A percentile compares a stretch with the other conserved stretches of the same genome.
These are phyloP conservation scores for Anadara kagoshimensis DNA, from an alignment of 1,140 invertebrate species.

Conservation along the genomic window DNA sequence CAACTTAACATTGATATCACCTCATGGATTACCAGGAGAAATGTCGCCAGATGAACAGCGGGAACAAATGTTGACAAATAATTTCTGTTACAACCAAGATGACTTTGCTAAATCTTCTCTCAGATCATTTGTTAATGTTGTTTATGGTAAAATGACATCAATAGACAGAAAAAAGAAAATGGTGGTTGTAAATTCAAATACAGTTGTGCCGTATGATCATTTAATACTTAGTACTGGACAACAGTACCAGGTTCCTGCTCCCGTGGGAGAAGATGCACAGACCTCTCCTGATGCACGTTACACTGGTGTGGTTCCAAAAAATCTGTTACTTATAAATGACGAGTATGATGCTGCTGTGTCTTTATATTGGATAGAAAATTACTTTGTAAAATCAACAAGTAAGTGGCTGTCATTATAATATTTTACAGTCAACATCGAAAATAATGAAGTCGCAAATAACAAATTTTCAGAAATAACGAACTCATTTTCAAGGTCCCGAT, in stretches of 20 bases:
- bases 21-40: slow-evolving; percentile 79
- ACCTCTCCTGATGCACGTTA: slow-evolving; percentile 54
- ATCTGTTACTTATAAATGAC: slow-evolving; percentile 72
- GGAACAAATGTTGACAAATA: slow-evolving; percentile 61
- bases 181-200: slow-evolving; percentile 63
- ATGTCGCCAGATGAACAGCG: slow-evolving; percentile 63
- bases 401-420: slow-evolving; percentile 38
- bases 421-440: too few relatives aligned
- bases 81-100: slow-evolving; percentile 65
- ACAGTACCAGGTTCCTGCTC: slow-evolving; percentile 70
- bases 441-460: too few relatives aligned
- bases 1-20: slow-evolving; percentile 78
- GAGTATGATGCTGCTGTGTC: slow-evolving; percentile 67
- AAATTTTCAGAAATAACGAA: too few relatives aligned
- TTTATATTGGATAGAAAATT: slow-evolving; percentile 67
- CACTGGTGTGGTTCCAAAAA: slow-evolving; percentile 58
- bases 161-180: slow-evolving; percentile 72
- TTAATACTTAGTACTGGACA: slow-evolving; percentile 69
- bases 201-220: slow-evolving; percentile 72
- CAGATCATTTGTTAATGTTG: slow-evolving; percentile 70
- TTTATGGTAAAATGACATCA: slow-evolving; percentile 72
- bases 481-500: too few relatives aligned
- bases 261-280: slow-evolving; percentile 59
- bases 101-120: slow-evolving; percentile 67
- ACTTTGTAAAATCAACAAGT: slow-evolving; percentile 56